Evolutionary conservation across 1,140 invertebrate genomes (phyloP).

Genomic region (Drosophila tani): DNA sequence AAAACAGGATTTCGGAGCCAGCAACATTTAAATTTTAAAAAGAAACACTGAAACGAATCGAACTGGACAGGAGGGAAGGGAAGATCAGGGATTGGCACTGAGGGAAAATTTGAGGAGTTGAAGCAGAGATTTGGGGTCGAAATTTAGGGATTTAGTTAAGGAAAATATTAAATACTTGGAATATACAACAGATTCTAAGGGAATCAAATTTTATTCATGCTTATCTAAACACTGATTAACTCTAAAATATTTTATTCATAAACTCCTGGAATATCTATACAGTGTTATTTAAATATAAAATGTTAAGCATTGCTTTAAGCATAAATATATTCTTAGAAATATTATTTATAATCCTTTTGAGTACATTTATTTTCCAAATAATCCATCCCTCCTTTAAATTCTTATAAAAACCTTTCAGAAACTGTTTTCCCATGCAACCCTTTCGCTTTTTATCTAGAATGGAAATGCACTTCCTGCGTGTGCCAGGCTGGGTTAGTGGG

Average conservation of each 20-base stretch:
- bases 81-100: conserved; percentile 17
- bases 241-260: neutral
- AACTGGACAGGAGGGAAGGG: neutral
- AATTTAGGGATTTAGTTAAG: neutral
- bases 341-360: too few species aligned
- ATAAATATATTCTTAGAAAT: neutral
- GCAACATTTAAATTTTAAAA: conserved; percentile 73
- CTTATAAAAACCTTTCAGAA: neutral
- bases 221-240: neutral
- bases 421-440: conserved; percentile 1
- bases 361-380: neutral
- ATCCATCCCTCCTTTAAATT: neutral
- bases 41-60: conserved; percentile 26
- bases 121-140: conserved; percentile 4
- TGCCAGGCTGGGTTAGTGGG: neutral
- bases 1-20: conserved; percentile 71
- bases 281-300: neutral
- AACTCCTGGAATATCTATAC: neutral
- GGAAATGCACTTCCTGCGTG: conserved; percentile 65
- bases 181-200: neutral
- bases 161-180: neutral
- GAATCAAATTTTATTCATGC: too few species aligned
- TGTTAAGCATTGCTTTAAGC: neutral
- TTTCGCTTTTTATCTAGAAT: conserved; percentile 49
- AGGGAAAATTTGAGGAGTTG: neutral